A percentile compares a stretch with the other conserved stretches of the same genome.
Conservation (phyloP, 2,113 vertebrate genomes). For the Trematocara variabile region DNA sequence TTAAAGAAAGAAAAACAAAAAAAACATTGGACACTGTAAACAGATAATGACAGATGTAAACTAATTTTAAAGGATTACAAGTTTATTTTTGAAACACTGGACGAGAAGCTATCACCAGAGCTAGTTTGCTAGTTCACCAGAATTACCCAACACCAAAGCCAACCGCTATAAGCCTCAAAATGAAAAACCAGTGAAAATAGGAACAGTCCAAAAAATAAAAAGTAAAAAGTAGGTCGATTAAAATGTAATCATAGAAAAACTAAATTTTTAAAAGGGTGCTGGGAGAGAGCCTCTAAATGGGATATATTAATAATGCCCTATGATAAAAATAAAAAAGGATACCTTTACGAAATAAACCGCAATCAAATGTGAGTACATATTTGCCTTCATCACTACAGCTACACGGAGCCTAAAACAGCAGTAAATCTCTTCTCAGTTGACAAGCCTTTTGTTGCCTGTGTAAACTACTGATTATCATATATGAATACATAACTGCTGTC, state of each 20-base stretch:
- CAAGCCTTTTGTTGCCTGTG: not conserved
- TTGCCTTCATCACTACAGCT: not conserved
- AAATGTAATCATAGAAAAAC: not conserved
- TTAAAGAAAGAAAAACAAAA: not conserved
- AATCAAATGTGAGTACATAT: not conserved
- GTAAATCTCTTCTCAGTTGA: not conserved
- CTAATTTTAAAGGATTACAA: not conserved
- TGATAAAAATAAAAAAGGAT: not conserved
- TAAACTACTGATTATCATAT: not conserved
- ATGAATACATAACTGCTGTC: not conserved
- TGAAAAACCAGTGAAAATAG: not conserved
- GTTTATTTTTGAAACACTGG: not conserved
- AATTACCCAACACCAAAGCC: not conserved
- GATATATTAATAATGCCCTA: not conserved
- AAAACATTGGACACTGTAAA: not conserved
- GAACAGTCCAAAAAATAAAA: not conserved
- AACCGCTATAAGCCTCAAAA: not conserved
- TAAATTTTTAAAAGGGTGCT: not conserved
- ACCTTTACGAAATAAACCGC: not conserved
- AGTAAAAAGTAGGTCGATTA: not conserved
- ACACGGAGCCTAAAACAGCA: not conserved
- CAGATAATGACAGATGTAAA: not conserved
- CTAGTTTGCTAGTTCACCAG: not conserved
- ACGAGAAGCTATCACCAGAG: not conserved
- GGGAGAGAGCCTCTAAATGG: not conserved